phyloP scores from a whole-genome alignment of 2,797 vertebrate species.

The Pantherophis vulpinus region DNA sequence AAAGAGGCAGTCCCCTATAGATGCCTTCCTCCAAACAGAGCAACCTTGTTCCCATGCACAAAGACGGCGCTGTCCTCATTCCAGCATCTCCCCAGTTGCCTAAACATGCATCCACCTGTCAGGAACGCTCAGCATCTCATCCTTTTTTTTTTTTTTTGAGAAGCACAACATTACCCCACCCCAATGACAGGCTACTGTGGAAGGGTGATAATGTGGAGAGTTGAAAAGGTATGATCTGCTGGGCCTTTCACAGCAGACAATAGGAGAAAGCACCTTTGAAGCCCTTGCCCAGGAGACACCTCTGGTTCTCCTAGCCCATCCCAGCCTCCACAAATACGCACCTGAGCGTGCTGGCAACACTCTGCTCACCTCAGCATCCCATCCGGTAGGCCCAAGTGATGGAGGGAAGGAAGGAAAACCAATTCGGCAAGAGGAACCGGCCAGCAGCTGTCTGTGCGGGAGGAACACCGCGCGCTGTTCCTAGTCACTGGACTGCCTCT shows the following conservation, averaged over 20 bases:
- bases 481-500: constrained; percentile 6
- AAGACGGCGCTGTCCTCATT: background rate
- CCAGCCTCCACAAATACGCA: background rate
- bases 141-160: too few species aligned
- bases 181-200: too few species aligned
- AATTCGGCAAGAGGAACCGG: background rate
- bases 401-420: background rate
- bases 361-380: constrained; percentile 16
- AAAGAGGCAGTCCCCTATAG: background rate
- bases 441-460: background rate
- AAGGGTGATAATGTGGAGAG: too few species aligned
- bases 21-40: background rate
- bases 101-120: background rate
- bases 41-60: background rate
- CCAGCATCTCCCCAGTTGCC: background rate
- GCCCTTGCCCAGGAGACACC: background rate
- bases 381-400: background rate
- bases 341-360: background rate
- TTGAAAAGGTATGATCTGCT: background rate
- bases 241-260: background rate
- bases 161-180: background rate
- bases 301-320: background rate
- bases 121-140: background rate
- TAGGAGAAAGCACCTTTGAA: background rate
- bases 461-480: background rate